Base-by-base conservation (phyloP, 2,888 invertebrate species). In the Sipunculus nudus region DNA sequence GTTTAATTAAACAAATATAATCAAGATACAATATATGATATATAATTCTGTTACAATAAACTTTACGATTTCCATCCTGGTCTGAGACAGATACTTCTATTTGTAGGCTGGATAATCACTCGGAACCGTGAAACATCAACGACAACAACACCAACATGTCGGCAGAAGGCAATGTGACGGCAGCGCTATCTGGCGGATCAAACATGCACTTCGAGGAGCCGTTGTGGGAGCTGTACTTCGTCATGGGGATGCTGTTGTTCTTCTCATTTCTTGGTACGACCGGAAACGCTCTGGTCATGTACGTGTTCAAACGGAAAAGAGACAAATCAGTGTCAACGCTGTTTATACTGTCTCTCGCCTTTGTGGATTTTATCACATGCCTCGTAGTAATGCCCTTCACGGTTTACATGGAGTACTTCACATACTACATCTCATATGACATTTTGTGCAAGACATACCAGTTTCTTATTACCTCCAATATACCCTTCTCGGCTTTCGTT, bases 321-420 rank as follows among this genome's bases (percentile, higher is more conserved):
- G 76, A 79, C 63, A 76, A 77, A 50, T 67, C 76, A 49, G 78
- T 78, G 19, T 79, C 81, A n/a, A 79, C 80, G 3, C 73, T 79
- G 19, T 79, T 79, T 59, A 80, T 80, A 41, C 62, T 80, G 13
- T 75, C 76, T 2, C 53, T 78, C 10, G 78, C 78, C 3, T 73
- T 72, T 5, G 75, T 74, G 1, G 78, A 78, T 50, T 75, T 78
- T 38, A 66, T 76, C 5, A 70, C 77, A 2, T 76, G 76, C 26
- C 61, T 76, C 2, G 66, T 78, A 4, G 75, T 76, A 23, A 74
- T 78, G 52, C 78, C 78, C 3, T 74, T 68, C 45, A 77, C 47
- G 28, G 28, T 47, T 21, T 47, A 47, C 47, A 74, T 80, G 65
- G 81, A 81, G 58, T 68, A 71, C n/a, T 31, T 74, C 8, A 50